Conservation (phyloP, 2,113 vertebrate genomes). For the Pogonocichla stellata region DNA sequence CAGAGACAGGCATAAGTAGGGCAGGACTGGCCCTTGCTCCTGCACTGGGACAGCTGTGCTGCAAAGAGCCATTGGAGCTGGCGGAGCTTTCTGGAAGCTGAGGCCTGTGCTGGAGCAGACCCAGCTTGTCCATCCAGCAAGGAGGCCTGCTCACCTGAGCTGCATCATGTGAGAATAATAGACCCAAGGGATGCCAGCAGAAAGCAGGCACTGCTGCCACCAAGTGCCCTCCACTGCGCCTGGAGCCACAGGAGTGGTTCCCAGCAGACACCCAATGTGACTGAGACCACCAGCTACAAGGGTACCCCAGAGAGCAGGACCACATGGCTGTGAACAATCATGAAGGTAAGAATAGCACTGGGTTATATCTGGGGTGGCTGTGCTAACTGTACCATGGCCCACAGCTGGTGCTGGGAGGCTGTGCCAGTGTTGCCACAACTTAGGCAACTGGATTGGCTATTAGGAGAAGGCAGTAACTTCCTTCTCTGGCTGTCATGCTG, state of each 20-base stretch:
- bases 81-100: background rate
- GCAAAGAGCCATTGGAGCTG: background rate
- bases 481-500: background rate
- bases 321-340: background rate
- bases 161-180: background rate
- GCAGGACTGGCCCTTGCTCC: background rate
- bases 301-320: background rate
- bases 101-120: background rate
- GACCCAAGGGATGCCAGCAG: background rate
- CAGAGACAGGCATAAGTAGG: background rate
- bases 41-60: background rate
- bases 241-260: background rate
- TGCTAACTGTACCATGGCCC: background rate
- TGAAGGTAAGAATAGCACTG: background rate
- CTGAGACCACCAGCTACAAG: background rate
- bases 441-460: background rate
- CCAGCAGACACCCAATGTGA: background rate
- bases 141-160: background rate
- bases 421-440: background rate
- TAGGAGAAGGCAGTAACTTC: background rate
- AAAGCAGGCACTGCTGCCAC: background rate
- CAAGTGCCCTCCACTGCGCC: background rate
- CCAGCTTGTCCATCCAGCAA: background rate
- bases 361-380: background rate
- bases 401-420: background rate